Evolutionary conservation across 2,888 invertebrate genomes (phyloP), one percentile per base, ranked within the genome.

Genomic region (Chrysolina americana): DNA sequence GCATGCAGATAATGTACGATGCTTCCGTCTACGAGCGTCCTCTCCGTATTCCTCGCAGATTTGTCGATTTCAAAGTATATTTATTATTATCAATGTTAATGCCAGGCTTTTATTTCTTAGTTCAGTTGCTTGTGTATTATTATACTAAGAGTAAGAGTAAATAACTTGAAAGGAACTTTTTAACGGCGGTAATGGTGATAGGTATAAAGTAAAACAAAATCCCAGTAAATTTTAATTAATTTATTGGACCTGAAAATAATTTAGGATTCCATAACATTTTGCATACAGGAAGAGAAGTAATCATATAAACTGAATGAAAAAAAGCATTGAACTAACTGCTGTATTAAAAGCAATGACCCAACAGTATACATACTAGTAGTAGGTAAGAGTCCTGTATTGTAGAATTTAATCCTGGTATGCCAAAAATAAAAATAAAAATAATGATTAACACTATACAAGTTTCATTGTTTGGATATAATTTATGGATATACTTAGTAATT

Each of bases 401-500:
- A 66, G 62, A 72, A 69, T 73, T 72, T 65, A 75, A 75, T 70
- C 72, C 72, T 48, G 71, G 36, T 65, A 70, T 72, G 63, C 59
- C 70, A 75, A 65, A 62, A 47, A 64, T 56, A 48, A 64, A 70
- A 62, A 47, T 41, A 48, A 69, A 75, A 70, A 59, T 66, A 65
- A 71, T 69, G 70, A 68, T 64, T 47, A 71, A 70, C 28, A 19
- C 70, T 74, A 74, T 41, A 62, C 50, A 68, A 68, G 63, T 68
- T 63, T 63, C 63, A 17, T 48, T 41, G 68, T 68, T 63, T 63
- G 41, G n/a, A n/a, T 59, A 59, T 59, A 23, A 63, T 62, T 59
- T 48, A 72, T 48, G 48, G n/a, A 23, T 48, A 65, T 47, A 65
- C 65, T 23, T 41, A 21, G 41, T 41, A 0, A 47, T 28, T 47